Evolutionary conservation across 2,888 invertebrate genomes (phyloP), one percentile per base, ranked within the genome.

Genomic region (Zeuzera pyrina): DNA sequence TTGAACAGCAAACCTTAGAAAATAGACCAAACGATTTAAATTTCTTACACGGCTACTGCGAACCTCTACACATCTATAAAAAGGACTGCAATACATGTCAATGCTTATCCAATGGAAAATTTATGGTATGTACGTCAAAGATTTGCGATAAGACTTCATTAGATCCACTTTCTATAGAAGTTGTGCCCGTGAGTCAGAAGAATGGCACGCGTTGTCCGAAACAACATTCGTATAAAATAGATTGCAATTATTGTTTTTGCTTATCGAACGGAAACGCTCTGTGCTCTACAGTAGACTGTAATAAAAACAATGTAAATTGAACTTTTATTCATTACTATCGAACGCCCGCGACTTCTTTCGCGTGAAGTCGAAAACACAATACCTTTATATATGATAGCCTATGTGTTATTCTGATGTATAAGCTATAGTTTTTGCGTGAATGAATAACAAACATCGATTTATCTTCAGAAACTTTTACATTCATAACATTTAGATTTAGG

Each of bases 191-290:
- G 1, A 40, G 45, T 1, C 57, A 65, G 16, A 48, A 53, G 2
- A 39, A 52, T 0, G 47, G 39, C 2, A 38, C 39, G 0, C 4
- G 21, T 0, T 81, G 79, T 37, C 61, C 62, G 0, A 53, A 43
- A 29, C 74, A 76, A 0, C 47, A 53, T 8, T 61, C 60, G 0
- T 79, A 70, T 36, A 62, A 52, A 30, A 51, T 77, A 2, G 63
- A 63, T 12, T 81, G 79, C 29, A 79, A 81, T 31, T 30, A 58
- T 19, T 81, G 79, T 34, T 60, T 65, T 36, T 81, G 79, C 31
- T 39, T 77, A 24, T 41, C 49, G 0, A 72, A 68, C 28, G 77
- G 74, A 0, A 72, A 77, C 25, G 65, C 69, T 2, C 40, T 79
- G 5, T 81, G 79, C 42, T 70, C 78, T 0, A 64, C 69, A 1